phyloP scores from a whole-genome alignment of 2,888 invertebrate genomes.

The Aphodius sticticus region DNA sequence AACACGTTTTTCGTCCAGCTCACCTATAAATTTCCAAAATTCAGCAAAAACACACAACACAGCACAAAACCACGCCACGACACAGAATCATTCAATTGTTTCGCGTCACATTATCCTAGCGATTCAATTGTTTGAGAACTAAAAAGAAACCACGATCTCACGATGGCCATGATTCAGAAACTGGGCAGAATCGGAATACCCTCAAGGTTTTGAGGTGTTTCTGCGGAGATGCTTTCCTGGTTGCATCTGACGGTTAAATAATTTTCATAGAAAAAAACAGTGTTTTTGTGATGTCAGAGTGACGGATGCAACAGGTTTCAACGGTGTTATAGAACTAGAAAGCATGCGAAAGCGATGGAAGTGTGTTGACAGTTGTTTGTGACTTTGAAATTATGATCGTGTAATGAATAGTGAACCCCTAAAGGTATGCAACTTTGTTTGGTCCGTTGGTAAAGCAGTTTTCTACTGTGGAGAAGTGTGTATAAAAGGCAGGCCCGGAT shows the following conservation, averaged over 20 bases:
- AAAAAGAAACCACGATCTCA: not conserved
- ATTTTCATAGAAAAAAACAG: not conserved
- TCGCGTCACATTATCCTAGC: not conserved
- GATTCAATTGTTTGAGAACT: not conserved
- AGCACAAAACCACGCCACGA: not conserved
- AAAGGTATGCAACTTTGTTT: not conserved
- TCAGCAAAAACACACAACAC: not conserved
- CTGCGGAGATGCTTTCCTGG: not conserved
- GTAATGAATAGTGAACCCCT: not conserved
- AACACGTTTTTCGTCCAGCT: not conserved
- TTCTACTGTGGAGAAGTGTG: not conserved
- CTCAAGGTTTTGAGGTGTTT: not conserved
- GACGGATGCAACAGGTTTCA: not conserved
- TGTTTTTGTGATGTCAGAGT: not conserved
- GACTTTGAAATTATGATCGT: not conserved
- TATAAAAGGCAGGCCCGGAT: not conserved
- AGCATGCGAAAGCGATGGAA: not conserved
- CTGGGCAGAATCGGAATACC: not conserved
- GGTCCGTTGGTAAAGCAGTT: too few species aligned
- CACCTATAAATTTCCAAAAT: not conserved
- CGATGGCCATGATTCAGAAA: not conserved
- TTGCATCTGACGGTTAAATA: not conserved
- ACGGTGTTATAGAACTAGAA: not conserved
- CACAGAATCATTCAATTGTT: not conserved
- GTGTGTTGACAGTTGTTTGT: not conserved